Evolutionary conservation across 2,797 vertebrate species (phyloP).

Genomic region (Tiaroga cobitis): DNA sequence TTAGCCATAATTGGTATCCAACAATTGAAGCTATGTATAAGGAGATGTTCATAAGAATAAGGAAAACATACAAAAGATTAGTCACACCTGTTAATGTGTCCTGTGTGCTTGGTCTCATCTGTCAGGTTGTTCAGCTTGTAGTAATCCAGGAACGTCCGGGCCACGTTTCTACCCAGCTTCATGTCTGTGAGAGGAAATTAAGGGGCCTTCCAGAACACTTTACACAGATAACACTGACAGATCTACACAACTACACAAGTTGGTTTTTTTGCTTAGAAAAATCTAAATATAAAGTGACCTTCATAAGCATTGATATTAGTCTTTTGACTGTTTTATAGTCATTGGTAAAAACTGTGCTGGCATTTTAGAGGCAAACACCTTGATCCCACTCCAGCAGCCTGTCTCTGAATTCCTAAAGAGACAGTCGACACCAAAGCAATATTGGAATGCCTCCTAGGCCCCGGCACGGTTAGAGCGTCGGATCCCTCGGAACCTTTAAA

Average conservation of each 20-base stretch:
- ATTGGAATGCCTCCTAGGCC: conserved; percentile 48
- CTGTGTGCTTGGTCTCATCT: conserved; percentile 76
- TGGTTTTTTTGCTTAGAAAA: not conserved
- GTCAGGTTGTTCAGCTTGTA: conserved; percentile 88
- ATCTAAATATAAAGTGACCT: not conserved
- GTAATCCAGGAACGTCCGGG: conserved; percentile 95
- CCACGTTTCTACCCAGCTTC: conserved; percentile 95
- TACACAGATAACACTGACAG: not conserved
- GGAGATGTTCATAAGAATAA: not conserved
- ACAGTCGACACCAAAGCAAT: conserved; percentile 51
- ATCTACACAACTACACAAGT: not conserved
- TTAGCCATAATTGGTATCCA: not conserved
- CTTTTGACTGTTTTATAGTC: conserved; percentile 13
- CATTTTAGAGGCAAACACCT: conserved; percentile 54
- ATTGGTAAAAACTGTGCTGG: conserved; percentile 22
- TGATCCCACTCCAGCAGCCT: conserved; percentile 47
- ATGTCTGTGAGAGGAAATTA: conserved; percentile 82
- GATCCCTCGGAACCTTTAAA: conserved; percentile 58
- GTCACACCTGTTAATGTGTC: conserved; percentile 77
- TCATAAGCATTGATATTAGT: conserved; percentile 37
- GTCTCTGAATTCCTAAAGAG: conserved; percentile 55
- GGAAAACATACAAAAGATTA: not conserved
- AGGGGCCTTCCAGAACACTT: conserved; percentile 48
- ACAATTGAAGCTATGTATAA: not conserved
- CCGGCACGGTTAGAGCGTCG: conserved; percentile 41